Evolutionary conservation across 2,797 vertebrate genomes (phyloP).

Genomic region (Pangasius larnaudii): DNA sequence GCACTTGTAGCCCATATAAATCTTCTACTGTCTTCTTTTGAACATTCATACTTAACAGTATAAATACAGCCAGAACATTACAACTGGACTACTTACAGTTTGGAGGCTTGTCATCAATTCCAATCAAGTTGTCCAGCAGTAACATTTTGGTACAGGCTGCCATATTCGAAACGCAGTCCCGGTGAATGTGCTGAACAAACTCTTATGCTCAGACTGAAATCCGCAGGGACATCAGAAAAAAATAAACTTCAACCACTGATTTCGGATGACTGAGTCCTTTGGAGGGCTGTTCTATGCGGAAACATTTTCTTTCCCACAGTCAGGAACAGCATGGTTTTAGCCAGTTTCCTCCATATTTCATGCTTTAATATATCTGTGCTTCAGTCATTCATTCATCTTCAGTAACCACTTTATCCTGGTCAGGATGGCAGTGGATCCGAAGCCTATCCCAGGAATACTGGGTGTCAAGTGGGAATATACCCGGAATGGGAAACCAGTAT

Average conservation of each 20-base stretch:
- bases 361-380: not conserved
- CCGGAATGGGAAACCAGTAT: not conserved
- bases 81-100: not conserved
- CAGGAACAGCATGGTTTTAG: not conserved
- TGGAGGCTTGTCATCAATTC: not conserved
- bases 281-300: not conserved
- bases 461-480: not conserved
- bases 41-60: not conserved
- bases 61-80: not conserved
- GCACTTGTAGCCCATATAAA: not conserved
- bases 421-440: not conserved
- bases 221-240: not conserved
- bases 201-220: conserved; percentile 8
- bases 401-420: not conserved
- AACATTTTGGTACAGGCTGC: not conserved
- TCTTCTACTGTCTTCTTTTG: not conserved
- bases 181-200: conserved; percentile 11
- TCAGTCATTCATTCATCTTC: not conserved
- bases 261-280: not conserved
- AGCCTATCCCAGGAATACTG: not conserved
- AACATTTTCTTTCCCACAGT: not conserved
- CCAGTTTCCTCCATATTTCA: not conserved
- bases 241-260: not conserved
- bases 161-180: not conserved
- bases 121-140: conserved; percentile 1